Base-by-base conservation (phyloP, 30 jellyfish, hydroid and myxozoan genomes). In the Catostylus mosaicus region DNA sequence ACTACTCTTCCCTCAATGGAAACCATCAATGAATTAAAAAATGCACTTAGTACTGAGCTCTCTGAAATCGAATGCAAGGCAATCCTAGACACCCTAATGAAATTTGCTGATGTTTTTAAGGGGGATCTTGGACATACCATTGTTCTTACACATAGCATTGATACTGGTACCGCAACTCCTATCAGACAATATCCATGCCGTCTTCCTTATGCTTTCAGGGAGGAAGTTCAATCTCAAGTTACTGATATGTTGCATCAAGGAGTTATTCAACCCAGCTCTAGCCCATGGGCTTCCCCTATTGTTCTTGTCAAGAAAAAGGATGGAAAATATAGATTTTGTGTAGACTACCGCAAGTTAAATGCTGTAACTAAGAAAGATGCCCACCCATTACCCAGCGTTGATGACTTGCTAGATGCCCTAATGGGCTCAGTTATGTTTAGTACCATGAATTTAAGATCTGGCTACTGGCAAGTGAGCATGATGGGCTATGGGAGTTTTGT, bases 381-480 rank as follows among this genome's bases (percentile, higher is more conserved):
- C 1, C 78, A 69, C 19, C 92, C 92, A 3, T 73, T 82, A 23
- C 92, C 92, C 5, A 31, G 86, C 30, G 80, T 69, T 1, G 94
- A 70, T 36, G 88, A 73, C 64, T 26, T 73, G 11, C 51, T 73
- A 30, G 94, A 83, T 20, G 73, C 87, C 24, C 66, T 83, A 3
- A 30, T 57, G 18, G 94, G 94, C 32, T 52, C 80, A 3, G 2
- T 30, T 16, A 30, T 51, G 66, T 83, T 83, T 73, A 59, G 67
- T 38, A 83, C 94, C 65, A 29, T 83, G 38, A 89, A 83, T 56
- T 50, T 79, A n/a, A 37, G 90, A 31, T 62, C 74, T 22, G 88
- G 88, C 67, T 77, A 77, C 34, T 77, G 88, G 88, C 88, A 77
- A 59, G 80, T 77, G 34, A 62, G 88, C 30, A 40, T 82, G 30